Evolutionary conservation across 2,888 invertebrate genomes (phyloP), one percentile per base, ranked within the genome.

Genomic region (Diarsia brunnea): DNA sequence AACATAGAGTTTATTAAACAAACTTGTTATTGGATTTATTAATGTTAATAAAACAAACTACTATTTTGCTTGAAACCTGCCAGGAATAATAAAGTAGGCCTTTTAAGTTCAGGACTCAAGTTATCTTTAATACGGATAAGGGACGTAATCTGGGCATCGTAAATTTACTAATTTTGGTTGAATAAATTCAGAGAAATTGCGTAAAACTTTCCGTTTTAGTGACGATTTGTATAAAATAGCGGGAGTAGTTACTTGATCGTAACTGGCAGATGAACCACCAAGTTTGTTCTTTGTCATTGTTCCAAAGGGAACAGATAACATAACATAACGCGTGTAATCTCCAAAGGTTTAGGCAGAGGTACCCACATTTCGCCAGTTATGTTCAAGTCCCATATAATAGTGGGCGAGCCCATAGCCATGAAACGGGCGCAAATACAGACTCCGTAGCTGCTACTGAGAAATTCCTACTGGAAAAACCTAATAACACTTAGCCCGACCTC

Each of bases 1-100:
- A 85, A 86, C 64, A 58, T 53, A 65, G 77, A 85, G 31, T 84
- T 81, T 81, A 87, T 72, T 58, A 71, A 69, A 65, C 66, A 31
- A 85, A 77, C 51, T 69, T 67, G 79, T 71, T 73, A 86, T 71
- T 53, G 58, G 31, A 71, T 27, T 63, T 53, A 85, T 8, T 38
- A 38, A 66, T 45, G 47, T 45, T 60, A 53, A 81, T 76, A 47
- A 80, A 84, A 84, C 71, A 75, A 83, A 78, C 74, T 16, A 69
- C 66, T 49, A 64, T 75, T 75, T 78, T 31, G 67, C 60, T 55
- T 38, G 38, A 51, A 64, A 51, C 27, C 64, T 51, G 69, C 38
- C 45, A 69, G 49, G 65, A 70, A 82, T 85, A 83, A 69, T 66
- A 84, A 73, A 60, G 16, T 53, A 31, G 45, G 7, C 49, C 55